Evolutionary conservation across 2,888 invertebrate species (phyloP).

Genomic region (Pollenia labialis): DNA sequence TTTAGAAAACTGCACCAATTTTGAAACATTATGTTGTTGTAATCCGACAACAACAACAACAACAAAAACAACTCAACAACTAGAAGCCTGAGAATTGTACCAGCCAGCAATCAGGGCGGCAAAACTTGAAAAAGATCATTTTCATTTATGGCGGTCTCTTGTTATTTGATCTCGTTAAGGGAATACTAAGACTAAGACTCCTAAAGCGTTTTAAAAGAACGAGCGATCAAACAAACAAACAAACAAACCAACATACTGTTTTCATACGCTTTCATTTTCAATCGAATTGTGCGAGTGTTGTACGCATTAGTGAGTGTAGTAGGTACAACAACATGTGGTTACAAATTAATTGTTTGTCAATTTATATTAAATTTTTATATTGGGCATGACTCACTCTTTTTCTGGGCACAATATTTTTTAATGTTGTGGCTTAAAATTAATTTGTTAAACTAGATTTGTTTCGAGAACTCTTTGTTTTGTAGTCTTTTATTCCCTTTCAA

Average conservation of each 20-base stretch:
- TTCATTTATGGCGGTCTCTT: slow-evolving; percentile 67
- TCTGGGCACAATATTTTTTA: background rate
- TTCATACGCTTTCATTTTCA: slow-evolving; percentile 47
- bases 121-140: slow-evolving; percentile 66
- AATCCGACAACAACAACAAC: slow-evolving; percentile 18
- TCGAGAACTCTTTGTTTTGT: too few relatives aligned
- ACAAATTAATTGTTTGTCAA: slow-evolving; percentile 69
- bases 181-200: slow-evolving; percentile 66
- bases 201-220: slow-evolving; percentile 50
- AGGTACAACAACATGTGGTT: slow-evolving; percentile 56
- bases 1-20: slow-evolving; percentile 69
- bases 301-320: background rate
- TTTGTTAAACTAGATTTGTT: slow-evolving; percentile 14
- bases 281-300: background rate
- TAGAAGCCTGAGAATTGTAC: slow-evolving; percentile 40
- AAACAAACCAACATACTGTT: background rate
- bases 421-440: background rate
- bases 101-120: slow-evolving; percentile 50
- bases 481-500: background rate
- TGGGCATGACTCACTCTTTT: background rate
- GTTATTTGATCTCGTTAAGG: slow-evolving; percentile 72
- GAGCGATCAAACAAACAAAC: slow-evolving; percentile 23
- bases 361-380: slow-evolving; percentile 31
- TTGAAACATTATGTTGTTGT: slow-evolving; percentile 60
- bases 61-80: background rate